phyloP scores from a whole-genome alignment of 2,888 invertebrate genomes.

The Epinotia demarniana region DNA sequence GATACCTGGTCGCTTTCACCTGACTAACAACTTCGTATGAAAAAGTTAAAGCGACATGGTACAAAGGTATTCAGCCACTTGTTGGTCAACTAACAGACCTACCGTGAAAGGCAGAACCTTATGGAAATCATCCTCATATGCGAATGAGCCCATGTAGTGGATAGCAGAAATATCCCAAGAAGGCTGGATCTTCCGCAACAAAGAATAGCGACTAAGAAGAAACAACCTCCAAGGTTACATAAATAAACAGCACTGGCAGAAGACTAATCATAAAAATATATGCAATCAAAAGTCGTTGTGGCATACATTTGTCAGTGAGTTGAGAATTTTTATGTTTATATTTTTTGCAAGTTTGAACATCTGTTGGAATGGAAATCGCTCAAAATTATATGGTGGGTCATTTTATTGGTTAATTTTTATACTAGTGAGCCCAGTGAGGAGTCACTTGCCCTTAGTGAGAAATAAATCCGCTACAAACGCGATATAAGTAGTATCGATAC shows the following conservation, averaged over 20 bases:
- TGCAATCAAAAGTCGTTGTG: not conserved
- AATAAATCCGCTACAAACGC: too few species aligned
- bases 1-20: too few species aligned
- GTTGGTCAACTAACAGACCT: too few species aligned
- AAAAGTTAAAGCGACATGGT: too few species aligned
- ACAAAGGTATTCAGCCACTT: too few species aligned
- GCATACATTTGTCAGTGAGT: not conserved
- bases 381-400: constrained; percentile 73
- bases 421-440: not conserved
- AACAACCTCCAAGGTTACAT: not conserved
- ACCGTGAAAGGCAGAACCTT: too few species aligned
- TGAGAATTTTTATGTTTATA: not conserved
- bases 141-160: not conserved
- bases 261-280: not conserved
- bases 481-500: too few species aligned
- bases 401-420: not conserved
- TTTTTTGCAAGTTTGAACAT: constrained; percentile 36
- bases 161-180: too few species aligned
- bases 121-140: too few species aligned
- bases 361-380: constrained; percentile 71
- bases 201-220: not conserved
- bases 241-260: constrained; percentile 18
- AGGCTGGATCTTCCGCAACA: not conserved
- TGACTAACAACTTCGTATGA: too few species aligned
- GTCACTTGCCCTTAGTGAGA: too few species aligned